Conservation (phyloP, 2,888 invertebrate genomes). For the Cosmopolites sordidus region DNA sequence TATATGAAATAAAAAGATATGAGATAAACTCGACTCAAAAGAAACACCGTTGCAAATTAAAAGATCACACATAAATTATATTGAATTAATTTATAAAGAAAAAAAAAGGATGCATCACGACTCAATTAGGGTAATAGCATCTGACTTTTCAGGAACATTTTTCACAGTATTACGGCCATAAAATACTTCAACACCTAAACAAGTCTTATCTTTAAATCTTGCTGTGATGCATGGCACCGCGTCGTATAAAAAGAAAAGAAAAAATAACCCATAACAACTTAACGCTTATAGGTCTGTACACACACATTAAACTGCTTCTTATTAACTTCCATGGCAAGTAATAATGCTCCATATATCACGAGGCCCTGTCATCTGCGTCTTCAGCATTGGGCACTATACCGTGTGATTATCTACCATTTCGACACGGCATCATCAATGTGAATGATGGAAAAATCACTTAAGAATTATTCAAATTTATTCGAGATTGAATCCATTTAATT, state of each 20-base stretch:
- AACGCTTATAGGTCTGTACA: conserved; percentile 17
- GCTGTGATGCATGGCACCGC: conserved; percentile 5
- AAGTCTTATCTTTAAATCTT: conserved; percentile 12
- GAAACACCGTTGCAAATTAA: no score
- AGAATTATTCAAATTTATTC: conserved; percentile 17
- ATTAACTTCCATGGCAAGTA: conserved; percentile 24
- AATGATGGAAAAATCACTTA: conserved; percentile 24
- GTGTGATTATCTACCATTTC: conserved; percentile 25
- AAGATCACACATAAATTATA: no score
- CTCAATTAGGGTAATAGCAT: conserved; percentile 11
- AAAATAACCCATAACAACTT: conserved; percentile 13
- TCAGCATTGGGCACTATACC: conserved; percentile 15
- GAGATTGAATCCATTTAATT: conserved; percentile 19
- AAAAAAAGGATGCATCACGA: background rate
- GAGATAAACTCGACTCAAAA: no score
- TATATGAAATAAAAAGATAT: no score
- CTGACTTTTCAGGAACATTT: conserved; percentile 13
- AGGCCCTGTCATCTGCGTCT: conserved; percentile 19
- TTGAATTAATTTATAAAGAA: no score
- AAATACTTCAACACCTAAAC: conserved; percentile 14
- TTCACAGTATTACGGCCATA: conserved; percentile 16
- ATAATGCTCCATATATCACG: conserved; percentile 24
- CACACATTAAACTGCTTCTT: conserved; percentile 19
- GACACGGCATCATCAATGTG: conserved; percentile 12
- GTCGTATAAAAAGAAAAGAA: background rate